A percentile compares a stretch with the other conserved stretches of the same genome.
Evolutionary conservation across 2,797 vertebrate species (phyloP).

Genomic region (Falco columbarius): DNA sequence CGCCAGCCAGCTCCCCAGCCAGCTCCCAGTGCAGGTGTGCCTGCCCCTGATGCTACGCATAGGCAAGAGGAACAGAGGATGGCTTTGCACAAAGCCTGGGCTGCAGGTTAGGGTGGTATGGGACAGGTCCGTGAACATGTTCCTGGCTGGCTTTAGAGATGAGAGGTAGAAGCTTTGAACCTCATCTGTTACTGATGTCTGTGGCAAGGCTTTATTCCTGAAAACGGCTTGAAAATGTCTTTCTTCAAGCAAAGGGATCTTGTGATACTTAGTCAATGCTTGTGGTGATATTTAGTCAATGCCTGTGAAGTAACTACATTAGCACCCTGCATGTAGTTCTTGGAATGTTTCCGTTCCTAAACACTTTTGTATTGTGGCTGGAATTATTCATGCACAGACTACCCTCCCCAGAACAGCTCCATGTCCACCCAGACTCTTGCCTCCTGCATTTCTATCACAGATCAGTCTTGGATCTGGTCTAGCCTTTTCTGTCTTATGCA

Average conservation of each 20-base stretch:
- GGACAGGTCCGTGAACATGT: background rate
- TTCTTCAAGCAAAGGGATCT: background rate
- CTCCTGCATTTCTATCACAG: background rate
- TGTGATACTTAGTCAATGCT: background rate
- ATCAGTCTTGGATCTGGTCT: background rate
- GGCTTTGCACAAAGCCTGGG: background rate
- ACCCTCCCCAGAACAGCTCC: background rate
- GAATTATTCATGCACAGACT: background rate
- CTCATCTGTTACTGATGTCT: background rate
- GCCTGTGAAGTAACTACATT: background rate
- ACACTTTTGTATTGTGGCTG: background rate
- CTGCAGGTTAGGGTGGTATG: background rate
- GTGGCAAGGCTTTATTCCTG: background rate
- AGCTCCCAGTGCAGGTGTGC: fast-evolving
- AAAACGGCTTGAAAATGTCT: background rate
- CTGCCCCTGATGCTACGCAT: fast-evolving
- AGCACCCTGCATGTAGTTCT: background rate
- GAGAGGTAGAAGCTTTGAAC: background rate
- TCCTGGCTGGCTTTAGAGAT: background rate
- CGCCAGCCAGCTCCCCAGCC: background rate
- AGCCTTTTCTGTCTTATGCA: background rate
- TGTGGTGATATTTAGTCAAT: background rate
- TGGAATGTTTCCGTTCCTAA: background rate
- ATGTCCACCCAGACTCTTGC: background rate
- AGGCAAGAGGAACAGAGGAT: background rate